phyloP scores from a whole-genome alignment of 2,888 invertebrate genomes.

The Sarcophaga subvicina region DNA sequence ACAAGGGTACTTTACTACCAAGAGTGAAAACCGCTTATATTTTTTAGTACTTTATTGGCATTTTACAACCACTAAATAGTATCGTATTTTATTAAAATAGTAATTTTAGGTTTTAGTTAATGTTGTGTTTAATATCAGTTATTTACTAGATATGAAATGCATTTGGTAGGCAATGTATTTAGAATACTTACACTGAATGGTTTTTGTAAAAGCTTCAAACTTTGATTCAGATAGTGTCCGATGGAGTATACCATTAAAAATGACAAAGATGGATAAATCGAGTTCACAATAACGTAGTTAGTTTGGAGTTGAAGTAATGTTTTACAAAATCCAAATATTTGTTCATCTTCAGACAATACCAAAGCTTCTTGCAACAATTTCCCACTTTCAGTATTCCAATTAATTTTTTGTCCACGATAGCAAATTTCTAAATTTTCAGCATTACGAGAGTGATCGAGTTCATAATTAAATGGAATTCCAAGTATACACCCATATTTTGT shows the following conservation, averaged over 20 bases:
- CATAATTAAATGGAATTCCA: slow-evolving; percentile 89
- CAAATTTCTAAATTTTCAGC: slow-evolving; percentile 85
- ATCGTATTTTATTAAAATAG: too few relatives aligned
- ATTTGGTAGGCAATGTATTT: too few relatives aligned
- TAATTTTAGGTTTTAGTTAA: too few relatives aligned
- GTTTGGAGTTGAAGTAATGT: slow-evolving; percentile 87
- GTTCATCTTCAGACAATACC: slow-evolving; percentile 89
- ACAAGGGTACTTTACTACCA: too few relatives aligned
- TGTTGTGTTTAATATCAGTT: too few relatives aligned
- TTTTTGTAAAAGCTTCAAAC: slow-evolving; percentile 83
- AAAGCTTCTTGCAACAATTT: slow-evolving; percentile 86
- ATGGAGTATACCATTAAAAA: slow-evolving; percentile 83
- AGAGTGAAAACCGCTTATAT: too few relatives aligned
- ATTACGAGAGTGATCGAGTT: slow-evolving; percentile 83
- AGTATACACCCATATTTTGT: slow-evolving; percentile 86
- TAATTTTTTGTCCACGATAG: slow-evolving; percentile 85
- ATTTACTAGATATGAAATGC: too few relatives aligned
- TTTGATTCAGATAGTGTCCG: slow-evolving; percentile 83
- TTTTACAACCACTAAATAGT: too few relatives aligned
- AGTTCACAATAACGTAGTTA: slow-evolving; percentile 84
- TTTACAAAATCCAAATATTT: slow-evolving; percentile 90
- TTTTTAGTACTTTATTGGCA: too few relatives aligned
- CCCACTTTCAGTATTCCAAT: slow-evolving; percentile 86
- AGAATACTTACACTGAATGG: slow-evolving; percentile 81
- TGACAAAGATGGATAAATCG: slow-evolving; percentile 82